Percentiles rank a stretch among this genome's conserved stretches.
Conservation (phyloP, 2,888 invertebrate genomes). For the Cerastis leucographa region DNA sequence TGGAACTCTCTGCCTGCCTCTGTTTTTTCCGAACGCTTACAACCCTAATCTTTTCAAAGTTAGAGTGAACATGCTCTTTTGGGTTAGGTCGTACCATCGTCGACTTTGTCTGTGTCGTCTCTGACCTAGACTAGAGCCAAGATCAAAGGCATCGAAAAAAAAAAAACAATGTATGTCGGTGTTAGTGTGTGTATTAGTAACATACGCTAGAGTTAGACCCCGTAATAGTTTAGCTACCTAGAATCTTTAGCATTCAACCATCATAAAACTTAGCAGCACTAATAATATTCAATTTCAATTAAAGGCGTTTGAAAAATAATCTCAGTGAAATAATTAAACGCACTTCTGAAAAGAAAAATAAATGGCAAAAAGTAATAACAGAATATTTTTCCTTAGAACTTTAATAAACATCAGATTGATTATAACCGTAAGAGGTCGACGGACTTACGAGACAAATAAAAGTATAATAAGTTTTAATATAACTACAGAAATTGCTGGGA, state of each 20-base stretch:
- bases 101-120: too few species aligned
- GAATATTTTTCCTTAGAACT: not conserved
- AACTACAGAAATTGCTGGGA: not conserved
- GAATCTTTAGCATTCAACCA: not conserved
- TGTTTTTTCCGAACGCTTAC: too few species aligned
- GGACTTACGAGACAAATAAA: not conserved
- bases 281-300: not conserved
- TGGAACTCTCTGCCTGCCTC: too few species aligned
- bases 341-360: not conserved
- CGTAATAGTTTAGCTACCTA: not conserved
- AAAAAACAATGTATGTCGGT: not conserved
- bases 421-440: not conserved
- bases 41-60: too few species aligned
- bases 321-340: not conserved
- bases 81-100: too few species aligned
- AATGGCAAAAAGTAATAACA: not conserved
- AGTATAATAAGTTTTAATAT: not conserved
- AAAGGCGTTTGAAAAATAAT: not conserved
- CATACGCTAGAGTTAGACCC: not conserved
- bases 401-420: not conserved
- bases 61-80: too few species aligned
- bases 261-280: not conserved
- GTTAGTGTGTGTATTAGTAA: conserved; percentile 3
- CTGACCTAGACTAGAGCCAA: too few species aligned
- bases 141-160: too few species aligned